Percentiles rank a stretch among this genome's conserved stretches.
Evolutionary conservation across 2,888 invertebrate genomes (phyloP).

Genomic region (Epirrhoe tristata): DNA sequence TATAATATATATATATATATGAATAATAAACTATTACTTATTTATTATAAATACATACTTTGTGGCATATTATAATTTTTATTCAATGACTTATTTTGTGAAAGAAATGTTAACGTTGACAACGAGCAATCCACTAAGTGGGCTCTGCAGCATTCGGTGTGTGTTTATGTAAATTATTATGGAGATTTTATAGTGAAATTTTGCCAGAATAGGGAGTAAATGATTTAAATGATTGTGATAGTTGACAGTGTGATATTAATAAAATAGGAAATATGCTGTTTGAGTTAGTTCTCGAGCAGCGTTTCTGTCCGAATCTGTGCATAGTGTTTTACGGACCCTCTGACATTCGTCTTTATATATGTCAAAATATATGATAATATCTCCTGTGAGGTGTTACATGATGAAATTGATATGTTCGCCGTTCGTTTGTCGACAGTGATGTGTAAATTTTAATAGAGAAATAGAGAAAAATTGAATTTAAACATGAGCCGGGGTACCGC

Average conservation of each 20-base stretch:
- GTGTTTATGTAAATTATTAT: constrained; percentile 29
- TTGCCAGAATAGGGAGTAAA: not conserved
- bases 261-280: constrained; percentile 12
- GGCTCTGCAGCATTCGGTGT: constrained; percentile 29
- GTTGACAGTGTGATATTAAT: constrained; percentile 39
- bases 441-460: constrained; percentile 24
- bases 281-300: constrained; percentile 12
- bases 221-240: not conserved
- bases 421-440: constrained; percentile 31
- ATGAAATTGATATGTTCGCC: constrained; percentile 30
- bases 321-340: constrained; percentile 26
- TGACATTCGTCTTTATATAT: constrained; percentile 6
- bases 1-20: no score
- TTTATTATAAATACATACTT: not conserved
- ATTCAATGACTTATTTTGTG: no score
- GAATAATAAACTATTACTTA: no score
- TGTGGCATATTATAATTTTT: no score
- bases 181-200: not conserved
- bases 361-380: constrained; percentile 2
- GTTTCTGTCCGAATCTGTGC: constrained; percentile 12
- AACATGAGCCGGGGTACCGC: constrained; percentile 32
- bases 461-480: constrained; percentile 40
- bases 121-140: no score
- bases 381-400: constrained; percentile 1
- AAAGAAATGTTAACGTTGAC: no score